A percentile compares a stretch with the other conserved stretches of the same genome.
These are phyloP conservation scores for Tetrax tetrax DNA, from an alignment of 2,113 vertebrate species.

Conservation along the genomic window DNA sequence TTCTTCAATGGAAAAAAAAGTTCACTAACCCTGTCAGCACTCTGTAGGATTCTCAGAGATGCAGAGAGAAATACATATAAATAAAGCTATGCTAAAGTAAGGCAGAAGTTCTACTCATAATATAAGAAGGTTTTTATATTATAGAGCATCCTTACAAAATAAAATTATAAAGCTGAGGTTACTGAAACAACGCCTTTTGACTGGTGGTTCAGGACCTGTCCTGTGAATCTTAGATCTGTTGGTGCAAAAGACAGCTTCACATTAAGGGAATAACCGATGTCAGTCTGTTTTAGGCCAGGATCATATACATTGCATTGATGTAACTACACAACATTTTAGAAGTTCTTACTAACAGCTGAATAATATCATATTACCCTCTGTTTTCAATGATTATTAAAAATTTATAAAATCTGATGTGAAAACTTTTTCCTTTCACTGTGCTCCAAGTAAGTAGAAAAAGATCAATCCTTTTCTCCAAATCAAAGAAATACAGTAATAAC, in stretches of 20 bases:
- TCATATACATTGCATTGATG: background rate
- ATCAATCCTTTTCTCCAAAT: background rate
- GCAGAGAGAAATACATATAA: background rate
- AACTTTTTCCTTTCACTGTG: background rate
- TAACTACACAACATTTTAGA: background rate
- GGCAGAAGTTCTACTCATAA: background rate
- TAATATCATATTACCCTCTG: background rate
- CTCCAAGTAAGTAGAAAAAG: background rate
- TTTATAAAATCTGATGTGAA: background rate
- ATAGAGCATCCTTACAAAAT: background rate
- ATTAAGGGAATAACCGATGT: background rate
- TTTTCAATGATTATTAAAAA: background rate
- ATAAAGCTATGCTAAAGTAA: background rate
- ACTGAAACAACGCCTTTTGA: background rate
- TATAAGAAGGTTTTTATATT: background rate
- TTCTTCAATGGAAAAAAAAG: background rate
- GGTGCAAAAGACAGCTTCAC: background rate
- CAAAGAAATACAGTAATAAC: background rate
- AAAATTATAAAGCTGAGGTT: background rate
- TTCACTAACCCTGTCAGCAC: background rate
- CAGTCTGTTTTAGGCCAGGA: background rate
- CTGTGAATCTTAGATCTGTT: background rate
- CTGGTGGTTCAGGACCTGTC: background rate
- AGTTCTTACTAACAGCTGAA: background rate
- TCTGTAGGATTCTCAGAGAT: background rate